Evolutionary conservation across 2,113 vertebrate genomes (phyloP), one percentile per base, ranked within the genome.

Genomic region (Triplophysa dalaica): DNA sequence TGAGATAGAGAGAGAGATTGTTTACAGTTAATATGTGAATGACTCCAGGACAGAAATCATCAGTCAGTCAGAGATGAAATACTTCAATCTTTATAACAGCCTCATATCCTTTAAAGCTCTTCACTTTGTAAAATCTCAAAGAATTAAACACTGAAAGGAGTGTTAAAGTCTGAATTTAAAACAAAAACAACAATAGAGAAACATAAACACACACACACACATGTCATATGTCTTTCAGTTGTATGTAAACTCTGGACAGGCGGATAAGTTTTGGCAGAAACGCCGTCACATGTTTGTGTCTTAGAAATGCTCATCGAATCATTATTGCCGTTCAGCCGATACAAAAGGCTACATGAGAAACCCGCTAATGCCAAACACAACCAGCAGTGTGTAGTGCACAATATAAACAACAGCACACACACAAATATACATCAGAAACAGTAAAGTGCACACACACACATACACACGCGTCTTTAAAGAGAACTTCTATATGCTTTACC

Each of bases 341-440:
- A 93, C 91, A 92, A 92, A 93, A 92, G 86, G 90, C 91, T 91
- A 88, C 88, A 90, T 88, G 87, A 88, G 65, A 72, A 80, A 80
- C 69, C 78, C 60, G 69, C 96, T 99, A 96, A 96, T 98, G 96
- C 96, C 95, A 96, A 95, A 91, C 88, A 90, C 90, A 91, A 87
- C 90, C 91, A 91, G 91, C 91, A 91, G 90, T 91, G 87, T 90
- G 91, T 86, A 92, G 91, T 89, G 88, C 89, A 93, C 91, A 89
- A 88, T 90, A 90, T 91, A 87, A 89, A 91, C 92, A 91, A 89
- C 91, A 92, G 90, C 89, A 38, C 89, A 86, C 90, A 84, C 90
- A 87, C 88, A 90, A 85, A 88, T 86, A 68, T 62, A 50, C 69
- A 73, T 38, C 43, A 52, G 62, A 43, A 61, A 89, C 90, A 89